Evolutionary conservation across 2,888 invertebrate species (phyloP).

Genomic region (Trileptium ribeirensis): DNA sequence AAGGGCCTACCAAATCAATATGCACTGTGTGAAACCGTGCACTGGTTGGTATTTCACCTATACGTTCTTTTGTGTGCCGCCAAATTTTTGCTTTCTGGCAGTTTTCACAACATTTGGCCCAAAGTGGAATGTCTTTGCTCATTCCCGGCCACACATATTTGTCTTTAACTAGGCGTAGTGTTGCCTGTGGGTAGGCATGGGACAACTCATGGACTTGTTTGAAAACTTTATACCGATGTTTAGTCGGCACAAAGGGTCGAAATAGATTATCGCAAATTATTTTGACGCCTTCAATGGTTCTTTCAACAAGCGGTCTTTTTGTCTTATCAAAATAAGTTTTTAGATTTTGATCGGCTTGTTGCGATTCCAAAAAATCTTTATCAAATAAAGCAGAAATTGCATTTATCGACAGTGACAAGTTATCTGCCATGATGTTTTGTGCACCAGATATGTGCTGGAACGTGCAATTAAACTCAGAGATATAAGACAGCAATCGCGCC

Average conservation of each 20-base stretch:
- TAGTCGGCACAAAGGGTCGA: too few species aligned
- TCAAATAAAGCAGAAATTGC: background rate
- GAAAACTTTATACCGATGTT: too few species aligned
- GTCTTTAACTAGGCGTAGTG: too few species aligned
- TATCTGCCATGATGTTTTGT: background rate
- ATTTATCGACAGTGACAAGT: background rate
- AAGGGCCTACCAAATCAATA: slow-evolving; percentile 9
- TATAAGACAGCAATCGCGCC: background rate
- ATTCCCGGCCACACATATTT: background rate
- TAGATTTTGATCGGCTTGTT: background rate
- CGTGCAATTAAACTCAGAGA: background rate
- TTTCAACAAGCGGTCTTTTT: too few species aligned
- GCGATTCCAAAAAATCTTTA: background rate
- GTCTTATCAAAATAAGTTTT: too few species aligned
- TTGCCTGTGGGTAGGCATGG: too few species aligned
- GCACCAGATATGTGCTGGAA: background rate
- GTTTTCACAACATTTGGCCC: too few species aligned
- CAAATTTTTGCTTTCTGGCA: slow-evolving; percentile 1
- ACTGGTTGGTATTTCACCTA: slow-evolving; percentile 1
- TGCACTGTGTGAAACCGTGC: slow-evolving; percentile 12
- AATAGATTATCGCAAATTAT: too few species aligned
- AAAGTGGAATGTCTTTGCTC: too few species aligned
- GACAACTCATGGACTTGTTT: too few species aligned
- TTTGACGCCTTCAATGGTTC: too few species aligned
- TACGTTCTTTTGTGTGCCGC: background rate